Base-by-base conservation (phyloP, 30 jellyfish, hydroid and myxozoan species). In the Hydra vulgaris region DNA sequence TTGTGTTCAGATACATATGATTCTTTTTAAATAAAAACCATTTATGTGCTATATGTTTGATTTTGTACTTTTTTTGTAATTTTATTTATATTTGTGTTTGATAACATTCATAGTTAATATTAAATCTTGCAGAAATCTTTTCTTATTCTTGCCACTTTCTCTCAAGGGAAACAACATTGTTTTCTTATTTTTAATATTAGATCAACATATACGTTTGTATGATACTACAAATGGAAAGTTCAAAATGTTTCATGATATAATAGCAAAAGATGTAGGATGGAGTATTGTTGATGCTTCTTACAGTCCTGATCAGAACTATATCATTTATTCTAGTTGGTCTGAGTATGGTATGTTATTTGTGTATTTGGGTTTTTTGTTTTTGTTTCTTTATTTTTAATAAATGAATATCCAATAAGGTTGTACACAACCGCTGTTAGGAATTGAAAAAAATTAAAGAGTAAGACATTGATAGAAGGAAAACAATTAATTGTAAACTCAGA, bases 231-330 rank as follows among this genome's bases (percentile, higher is more conserved):
- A 92, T 76, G 98, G 96, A 55, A 80, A 82, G 17, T 92, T 92
- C 80, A 75, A 78, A 70, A 52, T 81, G 8, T 80, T 92, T 40
- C 88, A 94, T 7, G 94, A 92, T 74, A 92, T 92, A n/a, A 73
- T 52, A 25, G 98, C 96, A 0, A 79, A 84, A 25, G 96, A 92
- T 67, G 96, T 92, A 70, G 96, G 98, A 67, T 92, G 98, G 98
- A 92, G 98, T 77, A 80, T 92, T 1, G 95, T 92, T 3, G 98
- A 92, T 80, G 85, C 98, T 1, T 95, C 98, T 19, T 92, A 92
- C 84, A 92, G 96, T 85, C 96, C 96, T 70, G 96, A 89, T 81
- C 96, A 89, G 56, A 76, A 89, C 26, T 89, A 71, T 53, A 82
- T 89, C 79, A 84, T 89, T 66, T 89, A 89, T 66, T 79, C 96